Evolutionary conservation across 2,888 invertebrate genomes (phyloP).

Genomic region (Polymixis lichenea): DNA sequence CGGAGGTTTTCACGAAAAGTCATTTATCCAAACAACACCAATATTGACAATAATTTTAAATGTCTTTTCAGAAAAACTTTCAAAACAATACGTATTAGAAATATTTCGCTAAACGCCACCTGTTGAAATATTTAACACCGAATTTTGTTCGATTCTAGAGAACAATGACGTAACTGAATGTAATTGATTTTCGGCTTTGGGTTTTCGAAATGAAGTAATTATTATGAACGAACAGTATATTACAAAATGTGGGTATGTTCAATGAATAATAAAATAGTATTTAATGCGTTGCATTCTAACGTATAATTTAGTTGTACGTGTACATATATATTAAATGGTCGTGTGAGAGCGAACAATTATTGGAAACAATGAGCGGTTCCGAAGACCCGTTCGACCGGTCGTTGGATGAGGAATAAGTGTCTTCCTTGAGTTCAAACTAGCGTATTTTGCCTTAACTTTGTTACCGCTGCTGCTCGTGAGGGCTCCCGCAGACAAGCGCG

Average conservation of each 20-base stretch:
- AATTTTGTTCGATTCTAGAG: constrained; percentile 28
- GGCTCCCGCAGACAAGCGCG: background rate
- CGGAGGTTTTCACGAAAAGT: background rate
- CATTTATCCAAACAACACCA: too few relatives aligned
- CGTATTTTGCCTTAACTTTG: constrained; percentile 64
- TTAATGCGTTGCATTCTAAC: constrained; percentile 36
- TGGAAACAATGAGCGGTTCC: constrained; percentile 59
- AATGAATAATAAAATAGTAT: constrained; percentile 27
- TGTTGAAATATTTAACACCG: constrained; percentile 29
- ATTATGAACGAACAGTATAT: constrained; percentile 22
- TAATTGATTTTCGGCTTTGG: constrained; percentile 44
- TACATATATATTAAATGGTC: constrained; percentile 39
- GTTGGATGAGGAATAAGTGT: constrained; percentile 41
- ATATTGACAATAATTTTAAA: background rate
- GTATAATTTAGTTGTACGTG: constrained; percentile 51
- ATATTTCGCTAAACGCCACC: constrained; percentile 18
- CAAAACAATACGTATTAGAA: constrained; percentile 26
- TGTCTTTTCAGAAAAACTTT: constrained; percentile 3
- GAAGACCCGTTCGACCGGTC: constrained; percentile 61
- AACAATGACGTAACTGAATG: constrained; percentile 32
- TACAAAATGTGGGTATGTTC: constrained; percentile 13
- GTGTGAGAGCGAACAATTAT: constrained; percentile 63
- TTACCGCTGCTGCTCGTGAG: constrained; percentile 36
- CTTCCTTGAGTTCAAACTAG: constrained; percentile 50
- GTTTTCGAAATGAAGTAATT: constrained; percentile 47